Evolutionary conservation across 2,888 invertebrate genomes (phyloP).

Genomic region (Autographa gamma): DNA sequence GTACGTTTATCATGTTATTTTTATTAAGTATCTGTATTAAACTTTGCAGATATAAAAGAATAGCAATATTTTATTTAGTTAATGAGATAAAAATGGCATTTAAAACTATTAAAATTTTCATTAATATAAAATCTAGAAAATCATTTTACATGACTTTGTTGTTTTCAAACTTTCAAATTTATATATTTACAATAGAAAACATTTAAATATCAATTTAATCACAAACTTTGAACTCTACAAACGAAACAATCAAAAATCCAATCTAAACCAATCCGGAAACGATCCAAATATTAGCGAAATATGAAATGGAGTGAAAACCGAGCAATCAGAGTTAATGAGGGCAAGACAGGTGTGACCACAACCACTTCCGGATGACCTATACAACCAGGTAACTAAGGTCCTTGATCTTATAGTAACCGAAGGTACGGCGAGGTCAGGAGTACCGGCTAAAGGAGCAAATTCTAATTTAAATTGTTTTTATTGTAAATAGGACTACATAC

Average conservation of each 20-base stretch:
- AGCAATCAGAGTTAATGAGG: conserved; percentile 57
- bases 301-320: conserved; percentile 39
- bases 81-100: no score
- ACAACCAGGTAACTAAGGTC: background rate
- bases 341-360: conserved; percentile 59
- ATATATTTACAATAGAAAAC: no score
- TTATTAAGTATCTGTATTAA: no score
- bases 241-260: background rate
- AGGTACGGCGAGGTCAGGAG: background rate
- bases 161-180: no score
- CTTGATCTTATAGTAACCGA: background rate
- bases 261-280: conserved; percentile 38
- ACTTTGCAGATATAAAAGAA: no score
- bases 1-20: background rate
- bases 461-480: no score
- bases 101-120: no score
- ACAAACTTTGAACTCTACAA: background rate
- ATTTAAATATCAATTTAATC: no score
- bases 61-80: no score
- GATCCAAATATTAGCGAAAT: conserved; percentile 44
- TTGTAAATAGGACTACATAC: no score
- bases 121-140: no score
- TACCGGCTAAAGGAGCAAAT: background rate
- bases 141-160: no score
- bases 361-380: conserved; percentile 60